Evolutionary conservation across 2,888 invertebrate genomes (phyloP), one percentile per base, ranked within the genome.

Genomic region (Blastobasis lacticolella): DNA sequence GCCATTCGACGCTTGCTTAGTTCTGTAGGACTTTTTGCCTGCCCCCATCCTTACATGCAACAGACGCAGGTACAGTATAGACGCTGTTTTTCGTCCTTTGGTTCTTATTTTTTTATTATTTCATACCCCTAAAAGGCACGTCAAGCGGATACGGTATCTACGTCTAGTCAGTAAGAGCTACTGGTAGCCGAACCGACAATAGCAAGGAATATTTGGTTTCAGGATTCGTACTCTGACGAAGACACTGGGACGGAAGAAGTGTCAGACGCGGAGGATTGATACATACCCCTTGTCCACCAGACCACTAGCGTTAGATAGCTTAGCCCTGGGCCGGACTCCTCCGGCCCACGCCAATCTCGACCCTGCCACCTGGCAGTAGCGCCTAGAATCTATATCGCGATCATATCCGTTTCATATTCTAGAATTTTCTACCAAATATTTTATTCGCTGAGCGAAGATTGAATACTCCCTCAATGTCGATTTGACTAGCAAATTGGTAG

Each of bases 161-260:
- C 78, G 79, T 83, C 81, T 83, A 77, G 73, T 69, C 67, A 61
- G 65, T 63, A 59, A 57, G 56, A 57, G 57, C 23, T 23, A 23
- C 55, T 57, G 57, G 49, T 63, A 63, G 73, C 63, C 61, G 66
- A 69, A 69, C 72, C 65, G 78, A 77, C 80, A 79, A 80, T 69
- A 73, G 76, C 77, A 23, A 23, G 74, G 72, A 75, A 69, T 75
- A 70, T 87, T 83, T 87, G 79, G 62, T 88, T 87, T 79, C 88
- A 88, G 88, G 87, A 87, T 78, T 85, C 86, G 67, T 87, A 81
- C 71, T 84, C 83, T 53, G 86, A 84, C 67, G 87, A 86, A 70
- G 86, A 86, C 67, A 85, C 88, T 47, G 87, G 86, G 62, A 86
- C 86, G 51, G 88, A 87, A 71, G 88, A 87, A 69, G 78, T 87